Evolutionary conservation across 2,113 vertebrate genomes (phyloP).

Genomic region (Diadophis punctatus): DNA sequence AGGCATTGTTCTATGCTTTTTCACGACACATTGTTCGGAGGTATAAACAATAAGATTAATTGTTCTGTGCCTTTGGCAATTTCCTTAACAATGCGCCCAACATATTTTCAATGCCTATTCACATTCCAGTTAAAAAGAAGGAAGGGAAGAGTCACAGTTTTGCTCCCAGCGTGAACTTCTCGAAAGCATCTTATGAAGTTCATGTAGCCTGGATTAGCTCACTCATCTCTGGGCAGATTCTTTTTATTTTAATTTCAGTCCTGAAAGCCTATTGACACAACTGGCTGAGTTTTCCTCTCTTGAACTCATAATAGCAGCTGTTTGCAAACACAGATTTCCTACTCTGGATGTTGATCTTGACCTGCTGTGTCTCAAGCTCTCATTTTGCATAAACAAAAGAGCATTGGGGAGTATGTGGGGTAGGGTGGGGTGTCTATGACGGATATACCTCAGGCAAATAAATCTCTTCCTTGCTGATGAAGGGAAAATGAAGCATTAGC

Average conservation of each 20-base stretch:
- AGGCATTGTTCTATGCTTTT: neutral
- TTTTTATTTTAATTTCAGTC: slow-evolving; percentile 22
- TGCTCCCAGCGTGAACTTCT: neutral
- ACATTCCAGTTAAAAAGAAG: neutral
- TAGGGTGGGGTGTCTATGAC: neutral
- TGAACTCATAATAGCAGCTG: slow-evolving; percentile 55
- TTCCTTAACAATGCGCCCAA: neutral
- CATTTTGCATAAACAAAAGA: slow-evolving; percentile 68
- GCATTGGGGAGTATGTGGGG: slow-evolving; percentile 39
- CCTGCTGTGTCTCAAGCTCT: slow-evolving; percentile 27
- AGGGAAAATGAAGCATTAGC: slow-evolving; percentile 59
- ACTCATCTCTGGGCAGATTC: neutral
- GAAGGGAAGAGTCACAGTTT: neutral
- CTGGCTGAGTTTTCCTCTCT: slow-evolving; percentile 41
- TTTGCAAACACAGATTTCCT: slow-evolving; percentile 62
- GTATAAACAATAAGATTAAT: neutral
- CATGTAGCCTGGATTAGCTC: neutral
- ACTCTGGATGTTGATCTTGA: slow-evolving; percentile 64
- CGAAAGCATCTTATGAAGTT: neutral
- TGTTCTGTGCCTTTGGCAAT: neutral
- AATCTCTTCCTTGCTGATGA: slow-evolving; percentile 67
- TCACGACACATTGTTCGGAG: neutral
- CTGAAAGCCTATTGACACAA: neutral
- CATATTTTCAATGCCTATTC: neutral
- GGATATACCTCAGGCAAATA: slow-evolving; percentile 68